Conservation (phyloP, 2,113 vertebrate species). For the Siniperca chuatsi region DNA sequence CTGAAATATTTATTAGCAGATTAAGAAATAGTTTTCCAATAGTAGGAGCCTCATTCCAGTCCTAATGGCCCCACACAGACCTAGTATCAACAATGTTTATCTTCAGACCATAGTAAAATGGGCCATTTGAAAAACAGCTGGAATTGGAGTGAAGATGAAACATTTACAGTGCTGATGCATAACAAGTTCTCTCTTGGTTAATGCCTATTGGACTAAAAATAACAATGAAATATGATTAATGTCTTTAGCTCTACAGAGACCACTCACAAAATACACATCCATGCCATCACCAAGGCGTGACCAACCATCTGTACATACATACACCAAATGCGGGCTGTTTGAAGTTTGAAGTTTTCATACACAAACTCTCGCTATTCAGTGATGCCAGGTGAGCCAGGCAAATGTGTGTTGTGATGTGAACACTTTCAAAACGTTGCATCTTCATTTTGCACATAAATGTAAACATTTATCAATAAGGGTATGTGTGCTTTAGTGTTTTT, state of each 20-base stretch:
- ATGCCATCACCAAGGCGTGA: neutral
- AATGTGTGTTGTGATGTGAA: neutral
- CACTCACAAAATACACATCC: neutral
- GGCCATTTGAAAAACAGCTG: slow-evolving; percentile 26
- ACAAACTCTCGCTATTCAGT: neutral
- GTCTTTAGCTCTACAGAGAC: neutral
- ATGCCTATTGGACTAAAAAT: slow-evolving; percentile 35
- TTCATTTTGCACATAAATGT: neutral
- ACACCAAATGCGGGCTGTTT: neutral
- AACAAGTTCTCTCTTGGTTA: slow-evolving; percentile 6
- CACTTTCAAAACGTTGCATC: neutral
- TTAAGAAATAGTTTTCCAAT: slow-evolving; percentile 58
- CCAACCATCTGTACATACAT: slow-evolving; percentile 17
- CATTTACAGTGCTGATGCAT: slow-evolving; percentile 16
- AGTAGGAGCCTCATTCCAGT: slow-evolving; percentile 14
- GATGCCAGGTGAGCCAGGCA: neutral
- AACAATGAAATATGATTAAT: slow-evolving; percentile 8
- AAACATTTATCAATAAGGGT: neutral
- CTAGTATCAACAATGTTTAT: slow-evolving; percentile 21
- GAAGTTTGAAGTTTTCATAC: neutral
- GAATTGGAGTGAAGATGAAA: slow-evolving; percentile 28
- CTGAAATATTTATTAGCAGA: slow-evolving; percentile 59
- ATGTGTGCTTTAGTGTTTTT: neutral
- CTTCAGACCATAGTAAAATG: slow-evolving; percentile 4
- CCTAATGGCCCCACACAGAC: slow-evolving; percentile 39